Evolutionary conservation across 2,888 invertebrate genomes (phyloP).

Genomic region (Drosophila setosimentum): DNA sequence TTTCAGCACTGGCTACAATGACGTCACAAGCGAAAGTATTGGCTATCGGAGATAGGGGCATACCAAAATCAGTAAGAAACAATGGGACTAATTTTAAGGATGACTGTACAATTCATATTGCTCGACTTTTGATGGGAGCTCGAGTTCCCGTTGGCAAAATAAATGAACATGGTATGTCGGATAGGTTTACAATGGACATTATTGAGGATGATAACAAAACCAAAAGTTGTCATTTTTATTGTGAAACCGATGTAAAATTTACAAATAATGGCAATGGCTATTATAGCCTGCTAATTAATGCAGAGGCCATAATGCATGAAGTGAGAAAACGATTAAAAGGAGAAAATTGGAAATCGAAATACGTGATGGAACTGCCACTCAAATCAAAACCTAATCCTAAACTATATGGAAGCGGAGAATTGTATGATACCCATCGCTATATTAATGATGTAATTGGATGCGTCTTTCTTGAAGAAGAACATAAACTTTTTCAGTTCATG

Average conservation of each 20-base stretch:
- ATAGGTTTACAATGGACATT: not conserved
- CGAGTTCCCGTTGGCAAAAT: not conserved
- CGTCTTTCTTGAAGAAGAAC: no score
- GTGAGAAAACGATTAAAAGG: constrained; percentile 11
- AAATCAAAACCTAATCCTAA: not conserved
- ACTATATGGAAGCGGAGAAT: not conserved
- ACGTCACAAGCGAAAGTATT: constrained; percentile 1
- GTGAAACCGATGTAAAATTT: not conserved
- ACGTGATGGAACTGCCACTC: not conserved
- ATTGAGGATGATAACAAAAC: constrained; percentile 1
- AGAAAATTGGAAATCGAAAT: constrained; percentile 30
- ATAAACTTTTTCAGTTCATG: not conserved
- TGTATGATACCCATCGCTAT: not conserved
- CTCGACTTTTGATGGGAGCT: constrained; percentile 2
- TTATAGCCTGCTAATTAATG: not conserved
- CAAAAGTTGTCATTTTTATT: constrained; percentile 6
- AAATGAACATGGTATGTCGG: not conserved
- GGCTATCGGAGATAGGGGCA: not conserved
- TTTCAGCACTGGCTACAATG: not conserved
- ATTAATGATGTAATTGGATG: no score
- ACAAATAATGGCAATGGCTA: not conserved
- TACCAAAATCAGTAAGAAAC: not conserved
- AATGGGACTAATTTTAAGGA: not conserved
- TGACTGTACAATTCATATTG: not conserved
- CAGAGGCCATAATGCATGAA: constrained; percentile 2